Evolutionary conservation across 2,113 vertebrate species (phyloP), one percentile per base, ranked within the genome.

Genomic region (Loxodonta africana): DNA sequence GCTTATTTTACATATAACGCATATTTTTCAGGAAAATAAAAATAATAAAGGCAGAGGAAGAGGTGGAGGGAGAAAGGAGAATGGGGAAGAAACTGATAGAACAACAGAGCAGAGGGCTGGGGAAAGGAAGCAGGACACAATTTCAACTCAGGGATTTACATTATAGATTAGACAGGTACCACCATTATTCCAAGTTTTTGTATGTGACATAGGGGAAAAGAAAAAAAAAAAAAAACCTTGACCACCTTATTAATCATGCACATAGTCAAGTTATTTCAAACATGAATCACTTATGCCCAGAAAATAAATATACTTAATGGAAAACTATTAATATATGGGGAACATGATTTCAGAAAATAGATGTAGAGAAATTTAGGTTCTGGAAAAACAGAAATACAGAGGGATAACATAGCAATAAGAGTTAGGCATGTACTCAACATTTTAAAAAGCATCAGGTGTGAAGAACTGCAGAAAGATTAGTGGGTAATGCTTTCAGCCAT

Each of bases 11-110:
- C 18, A 77, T 80, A 84, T 37, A 92, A 82, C 30, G 15, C 14
- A 94, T 41, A 85, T 12, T 83, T 69, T 44, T 80, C 51, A 71
- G 67, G 87, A 86, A 96, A 95, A 17, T 6, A 67, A 33, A 95
- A 82, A 62, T 74, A 48, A 57, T 65, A 83, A 88, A 71, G 82
- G 41, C 23, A 76, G 37, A 33, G 20, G 6, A 83, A 63, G 46
- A 37, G 18, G 51, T 30, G 11, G 48, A 57, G 26, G 8, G 63
- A 63, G 12, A 10, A 67, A 83, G 62, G 23, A 67, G 26, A 53
- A 41, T 78, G 26, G 26, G 62, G 23, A 83, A 37, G 69, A 51
- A 96, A 74, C 25, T 26, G 41, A 93, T 46, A 90, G 41, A 88
- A 74, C 6, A 91, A 57, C 0, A 30, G 48, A 17, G 28, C n/a